Evolutionary conservation across 2,888 invertebrate genomes (phyloP).

Genomic region (Melanargia galathea): DNA sequence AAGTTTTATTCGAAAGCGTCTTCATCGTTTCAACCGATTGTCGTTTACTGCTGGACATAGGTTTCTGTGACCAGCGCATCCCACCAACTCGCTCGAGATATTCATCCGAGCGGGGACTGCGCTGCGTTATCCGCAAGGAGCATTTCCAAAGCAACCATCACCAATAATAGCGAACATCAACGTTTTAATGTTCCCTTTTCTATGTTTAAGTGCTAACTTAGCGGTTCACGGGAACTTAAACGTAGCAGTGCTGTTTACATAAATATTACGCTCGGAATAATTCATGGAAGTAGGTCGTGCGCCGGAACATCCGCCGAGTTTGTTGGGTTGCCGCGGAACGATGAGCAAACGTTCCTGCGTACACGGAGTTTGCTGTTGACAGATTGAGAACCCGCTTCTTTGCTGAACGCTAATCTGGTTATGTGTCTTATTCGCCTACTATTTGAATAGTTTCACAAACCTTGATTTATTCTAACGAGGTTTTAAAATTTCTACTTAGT

Average conservation of each 20-base stretch:
- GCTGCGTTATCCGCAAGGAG: too few relatives aligned
- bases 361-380: not conserved
- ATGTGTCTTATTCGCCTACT: not conserved
- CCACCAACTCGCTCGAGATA: too few relatives aligned
- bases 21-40: too few relatives aligned
- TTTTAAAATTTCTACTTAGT: too few relatives aligned
- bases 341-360: not conserved
- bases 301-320: slow-evolving; percentile 15
- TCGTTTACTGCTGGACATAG: too few relatives aligned
- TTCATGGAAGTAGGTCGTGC: slow-evolving; percentile 13
- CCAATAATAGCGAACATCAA: too few relatives aligned
- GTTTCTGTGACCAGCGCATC: too few relatives aligned
- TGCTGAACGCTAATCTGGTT: not conserved
- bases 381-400: not conserved
- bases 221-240: slow-evolving; percentile 1
- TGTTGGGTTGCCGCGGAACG: slow-evolving; percentile 11
- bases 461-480: too few relatives aligned
- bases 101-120: too few relatives aligned
- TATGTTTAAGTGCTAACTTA: not conserved
- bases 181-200: not conserved
- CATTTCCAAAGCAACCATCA: too few relatives aligned
- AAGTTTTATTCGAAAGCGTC: too few relatives aligned
- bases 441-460: not conserved
- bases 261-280: slow-evolving; percentile 17
- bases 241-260: slow-evolving; percentile 6